Evolutionary conservation across 2,888 invertebrate genomes (phyloP).

Genomic region (Drosophila anceps): DNA sequence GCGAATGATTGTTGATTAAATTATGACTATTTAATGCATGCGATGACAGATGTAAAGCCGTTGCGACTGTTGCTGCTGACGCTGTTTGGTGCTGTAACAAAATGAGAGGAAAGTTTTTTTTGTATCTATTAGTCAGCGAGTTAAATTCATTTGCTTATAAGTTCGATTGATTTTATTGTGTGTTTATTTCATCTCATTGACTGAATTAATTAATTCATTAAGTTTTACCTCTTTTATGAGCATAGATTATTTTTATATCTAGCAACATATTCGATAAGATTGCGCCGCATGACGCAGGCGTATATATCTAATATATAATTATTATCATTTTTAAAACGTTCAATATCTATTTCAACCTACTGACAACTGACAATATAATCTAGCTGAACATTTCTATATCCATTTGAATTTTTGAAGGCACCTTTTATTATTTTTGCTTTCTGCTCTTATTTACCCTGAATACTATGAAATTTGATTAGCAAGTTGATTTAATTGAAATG

Average conservation of each 20-base stretch:
- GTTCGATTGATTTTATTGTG: not conserved
- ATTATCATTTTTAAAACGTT: not conserved
- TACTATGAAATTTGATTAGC: not conserved
- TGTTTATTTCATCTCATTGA: not conserved
- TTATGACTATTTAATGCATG: conserved; percentile 86
- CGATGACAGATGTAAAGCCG: conserved; percentile 84
- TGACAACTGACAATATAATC: not conserved
- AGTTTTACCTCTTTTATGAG: conserved; percentile 1
- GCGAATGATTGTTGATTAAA: conserved; percentile 85
- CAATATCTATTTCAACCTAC: too few species aligned
- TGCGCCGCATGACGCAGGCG: conserved; percentile 3
- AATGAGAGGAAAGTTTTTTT: conserved; percentile 13
- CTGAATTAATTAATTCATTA: conserved; percentile 20
- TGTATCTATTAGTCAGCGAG: conserved; percentile 6
- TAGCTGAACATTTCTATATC: too few species aligned
- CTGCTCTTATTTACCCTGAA: not conserved
- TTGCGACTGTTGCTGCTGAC: conserved; percentile 64
- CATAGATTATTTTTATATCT: conserved; percentile 5
- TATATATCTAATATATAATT: not conserved
- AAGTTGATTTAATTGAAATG: not conserved
- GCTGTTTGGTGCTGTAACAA: conserved; percentile 80
- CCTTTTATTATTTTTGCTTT: not conserved
- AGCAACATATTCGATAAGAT: conserved; percentile 14
- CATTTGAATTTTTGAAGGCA: not conserved
- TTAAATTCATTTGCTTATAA: not conserved